Evolutionary conservation across 2,888 invertebrate species (phyloP), one percentile per base, ranked within the genome.

Genomic region (Muscina levida): DNA sequence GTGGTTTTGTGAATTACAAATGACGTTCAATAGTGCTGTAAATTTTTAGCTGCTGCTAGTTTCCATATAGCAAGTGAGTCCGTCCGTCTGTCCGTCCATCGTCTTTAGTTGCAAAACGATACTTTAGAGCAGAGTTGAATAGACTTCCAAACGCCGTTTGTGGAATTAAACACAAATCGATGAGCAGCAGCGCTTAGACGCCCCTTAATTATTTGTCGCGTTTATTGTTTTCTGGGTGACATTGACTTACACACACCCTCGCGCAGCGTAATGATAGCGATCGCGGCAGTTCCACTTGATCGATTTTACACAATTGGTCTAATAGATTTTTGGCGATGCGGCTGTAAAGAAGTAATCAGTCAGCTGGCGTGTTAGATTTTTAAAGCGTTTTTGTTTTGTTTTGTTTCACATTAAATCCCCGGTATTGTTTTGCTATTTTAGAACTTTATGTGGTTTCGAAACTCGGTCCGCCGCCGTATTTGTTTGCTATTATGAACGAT

Each of bases 261-360:
- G 19, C 10, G 3, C 22, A 4, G 31, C 1, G 19, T 19, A 2
- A 51, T 66, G 19, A 24, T 37, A 6, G 11, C 24, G 37, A 65
- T 62, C 44, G 46, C 48, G 24, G 39, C 37, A 44, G 77, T 77
- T 81, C 68, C 81, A 75, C 77, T 68, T 77, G 68, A 81, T 77
- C 66, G 56, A 48, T 24, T 57, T 10, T 3, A 72, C 46, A 77
- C 77, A 81, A 81, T 8, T n/a, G 8, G 39, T 39, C 10, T 1
- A 79, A 71, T 31, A 15, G 46, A 53, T 37, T 22, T n/a, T 56
- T 22, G 37, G 11, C 51, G 39, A 42, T 62, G 31, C 31, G 8
- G 4, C 3, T 31, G 31, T 31, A 31, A 31, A 31, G 31, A 31
- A 31, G 31, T 31, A 31, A 31, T 31, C 8, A 31, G 8, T 31